Evolutionary conservation across 2,113 vertebrate genomes (phyloP).

Genomic region (Cepphus grylle): DNA sequence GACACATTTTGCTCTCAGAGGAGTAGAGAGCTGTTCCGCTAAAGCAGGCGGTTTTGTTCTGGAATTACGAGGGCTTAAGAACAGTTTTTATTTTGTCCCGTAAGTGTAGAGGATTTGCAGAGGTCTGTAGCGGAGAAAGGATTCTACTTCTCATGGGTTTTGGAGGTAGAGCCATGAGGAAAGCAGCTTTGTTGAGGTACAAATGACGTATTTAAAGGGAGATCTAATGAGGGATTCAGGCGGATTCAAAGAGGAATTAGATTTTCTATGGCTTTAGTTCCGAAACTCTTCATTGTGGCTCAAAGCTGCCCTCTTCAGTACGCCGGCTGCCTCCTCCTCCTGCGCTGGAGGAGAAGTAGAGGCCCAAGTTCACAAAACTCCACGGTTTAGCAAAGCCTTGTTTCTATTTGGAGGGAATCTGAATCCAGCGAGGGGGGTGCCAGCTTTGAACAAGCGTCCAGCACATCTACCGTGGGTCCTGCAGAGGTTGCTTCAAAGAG

Average conservation of each 20-base stretch:
- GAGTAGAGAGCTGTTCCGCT: background rate
- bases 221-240: background rate
- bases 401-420: background rate
- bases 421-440: background rate
- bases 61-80: background rate
- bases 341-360: background rate
- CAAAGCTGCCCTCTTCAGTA: slow-evolving; percentile 70
- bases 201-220: background rate
- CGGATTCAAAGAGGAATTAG: background rate
- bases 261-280: background rate
- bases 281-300: background rate
- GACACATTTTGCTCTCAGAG: background rate
- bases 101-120: fast-evolving
- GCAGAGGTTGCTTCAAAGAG: background rate
- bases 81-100: background rate
- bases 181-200: background rate
- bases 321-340: background rate
- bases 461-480: background rate
- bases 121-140: background rate
- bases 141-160: background rate
- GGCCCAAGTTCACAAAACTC: background rate
- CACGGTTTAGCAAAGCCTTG: background rate
- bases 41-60: background rate
- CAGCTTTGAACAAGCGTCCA: background rate
- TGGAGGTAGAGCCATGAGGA: background rate